Base-by-base conservation (phyloP, 1,140 invertebrate genomes). In the Trichonephila inaurata region DNA sequence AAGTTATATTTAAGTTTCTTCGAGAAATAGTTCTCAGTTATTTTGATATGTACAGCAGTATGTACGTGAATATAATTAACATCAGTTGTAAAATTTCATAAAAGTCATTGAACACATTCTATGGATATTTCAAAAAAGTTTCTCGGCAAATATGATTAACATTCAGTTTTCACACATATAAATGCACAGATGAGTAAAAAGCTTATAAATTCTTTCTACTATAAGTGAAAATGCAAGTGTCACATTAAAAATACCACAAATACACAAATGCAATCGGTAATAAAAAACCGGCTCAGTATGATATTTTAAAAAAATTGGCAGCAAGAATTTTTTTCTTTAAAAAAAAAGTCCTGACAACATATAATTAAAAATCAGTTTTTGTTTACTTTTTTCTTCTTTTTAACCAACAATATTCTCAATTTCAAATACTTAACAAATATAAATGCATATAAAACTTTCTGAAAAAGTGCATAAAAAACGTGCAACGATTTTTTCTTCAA, bases 391-490 rank as follows among this genome's bases (percentile, higher is more conserved):
- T 18, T 40, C n/a, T 19, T 24, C 66, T 16, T 33, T 1, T 6
- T 19, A 77, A 77, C 33, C 28, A 77, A 77, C 72, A 77, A 18
- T 4, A 7, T 18, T 7, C 51, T 77, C 24, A 77, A 77, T 77
- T 77, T 77, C 6, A 1, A 33, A 33, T 16, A 33, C 16, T 3
- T 21, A 85, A 24, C 83, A 85, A 24, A 60, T 85, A 85, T 85
- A 85, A 85, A 85, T 85, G 83, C n/a, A 85, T 85, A 85, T 85
- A 85, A 85, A 85, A 3, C n/a, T 85, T 60, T 24, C 28, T 60
- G 14, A 85, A 85, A 85, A 60, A 61, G n/a, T 61, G 51, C 58
- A 21, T 19, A 77, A 72, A 77, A 33, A 64, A 69, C n/a, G n/a
- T 69, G 66, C 21, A 12, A 66, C 21, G 1, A 10, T n/a, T 66